A percentile compares a stretch with the other conserved stretches of the same genome.
Conservation (phyloP, 2,797 vertebrate species). For the Phataginus tetradactyla region DNA sequence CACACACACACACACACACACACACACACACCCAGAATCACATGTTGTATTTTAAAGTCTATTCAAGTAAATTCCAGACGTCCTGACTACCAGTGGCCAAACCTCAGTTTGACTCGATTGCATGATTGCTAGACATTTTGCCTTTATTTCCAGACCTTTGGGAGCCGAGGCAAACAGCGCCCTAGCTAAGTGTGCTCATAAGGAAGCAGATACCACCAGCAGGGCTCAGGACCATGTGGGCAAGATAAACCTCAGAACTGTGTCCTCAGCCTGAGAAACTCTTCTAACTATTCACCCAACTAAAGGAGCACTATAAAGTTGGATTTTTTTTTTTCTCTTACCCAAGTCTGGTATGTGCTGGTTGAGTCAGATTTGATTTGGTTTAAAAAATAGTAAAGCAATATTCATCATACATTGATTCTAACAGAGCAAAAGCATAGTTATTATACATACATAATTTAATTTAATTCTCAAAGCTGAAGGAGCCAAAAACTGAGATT, state of each 20-base stretch:
- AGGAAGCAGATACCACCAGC: not conserved
- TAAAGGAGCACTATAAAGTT: not conserved
- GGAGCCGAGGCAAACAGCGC: no score
- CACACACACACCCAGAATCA: not conserved
- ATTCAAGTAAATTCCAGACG: not conserved
- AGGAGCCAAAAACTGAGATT: not conserved
- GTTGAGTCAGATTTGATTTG: not conserved
- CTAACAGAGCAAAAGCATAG: not conserved
- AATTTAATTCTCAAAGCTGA: not conserved
- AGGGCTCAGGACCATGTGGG: accelerated
- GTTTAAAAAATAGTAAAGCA: not conserved
- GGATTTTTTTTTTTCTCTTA: not conserved
- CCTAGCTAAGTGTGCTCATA: not conserved
- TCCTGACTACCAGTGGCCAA: not conserved
- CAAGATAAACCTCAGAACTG: not conserved
- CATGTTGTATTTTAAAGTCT: not conserved
- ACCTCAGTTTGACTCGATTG: not conserved
- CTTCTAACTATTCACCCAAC: not conserved
- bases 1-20: not conserved
- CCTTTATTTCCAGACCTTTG: not conserved
- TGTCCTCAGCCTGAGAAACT: not conserved
- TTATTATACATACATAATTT: not conserved
- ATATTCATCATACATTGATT: not conserved
- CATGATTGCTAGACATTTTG: not conserved
- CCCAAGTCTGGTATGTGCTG: no score